These are phyloP conservation scores for Macropodus opercularis DNA, from an alignment of 2,797 vertebrate species.

Conservation along the genomic window DNA sequence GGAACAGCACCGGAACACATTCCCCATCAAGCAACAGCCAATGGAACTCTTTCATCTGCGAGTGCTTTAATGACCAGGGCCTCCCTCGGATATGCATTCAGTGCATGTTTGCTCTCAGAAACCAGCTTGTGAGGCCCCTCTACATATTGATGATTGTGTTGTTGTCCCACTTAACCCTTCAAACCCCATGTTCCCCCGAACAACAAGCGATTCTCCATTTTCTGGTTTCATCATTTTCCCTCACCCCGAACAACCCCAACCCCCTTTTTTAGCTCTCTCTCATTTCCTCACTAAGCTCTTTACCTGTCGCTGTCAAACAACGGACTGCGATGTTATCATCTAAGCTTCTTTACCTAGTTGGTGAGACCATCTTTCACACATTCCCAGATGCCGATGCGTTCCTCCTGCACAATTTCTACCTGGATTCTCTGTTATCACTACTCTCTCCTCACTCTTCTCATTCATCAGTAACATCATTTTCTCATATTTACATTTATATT, in stretches of 20 bases:
- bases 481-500: too few species aligned
- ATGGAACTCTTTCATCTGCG: slow-evolving; percentile 44
- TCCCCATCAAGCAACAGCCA: slow-evolving; percentile 38
- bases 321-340: slow-evolving; percentile 49
- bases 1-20: slow-evolving; percentile 27
- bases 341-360: slow-evolving; percentile 2
- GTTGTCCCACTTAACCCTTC: slow-evolving; percentile 2
- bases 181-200: slow-evolving; percentile 27
- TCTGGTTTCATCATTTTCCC: too few species aligned
- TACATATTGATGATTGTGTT: slow-evolving; percentile 18
- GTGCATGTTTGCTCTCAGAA: slow-evolving; percentile 21
- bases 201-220: too few species aligned
- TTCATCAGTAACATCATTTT: too few species aligned
- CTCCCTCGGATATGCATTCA: slow-evolving; percentile 42
- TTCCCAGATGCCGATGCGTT: slow-evolving; percentile 11
- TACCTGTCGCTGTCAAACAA: slow-evolving; percentile 28
- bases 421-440: too few species aligned
- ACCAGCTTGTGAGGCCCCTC: slow-evolving; percentile 36
- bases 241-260: too few species aligned
- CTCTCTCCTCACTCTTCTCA: too few species aligned
- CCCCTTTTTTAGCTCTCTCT: too few species aligned
- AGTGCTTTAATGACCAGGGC: slow-evolving; percentile 51
- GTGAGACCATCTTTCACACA: slow-evolving; percentile 37
- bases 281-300: slow-evolving; percentile 1
- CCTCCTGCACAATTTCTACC: neutral